Evolutionary conservation across 1,140 invertebrate genomes (phyloP), one percentile per base, ranked within the genome.

Genomic region (Pseudobourletiella spinata): DNA sequence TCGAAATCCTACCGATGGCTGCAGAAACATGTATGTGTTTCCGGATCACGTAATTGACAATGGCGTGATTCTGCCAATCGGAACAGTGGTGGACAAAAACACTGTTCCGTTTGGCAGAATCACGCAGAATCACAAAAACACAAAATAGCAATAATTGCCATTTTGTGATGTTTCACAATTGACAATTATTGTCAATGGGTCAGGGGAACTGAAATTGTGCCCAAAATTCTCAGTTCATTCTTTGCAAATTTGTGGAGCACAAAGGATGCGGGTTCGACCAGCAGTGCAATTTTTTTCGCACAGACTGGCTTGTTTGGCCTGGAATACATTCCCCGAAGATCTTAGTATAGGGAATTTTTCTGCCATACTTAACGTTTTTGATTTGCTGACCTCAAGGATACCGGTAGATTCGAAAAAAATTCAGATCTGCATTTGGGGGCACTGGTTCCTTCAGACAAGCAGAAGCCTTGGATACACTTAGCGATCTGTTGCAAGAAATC

Each of bases 41-140:
- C 62, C 66, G 46, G 67, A 71, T 39, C 55, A 69, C 57, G 56
- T 65, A 18, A 6, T 71, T 11, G 67, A 71, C 54, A 18, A 65
- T 42, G 63, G 63, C 29, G 32, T 54, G 3, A 29, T 26, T 28
- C 26, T 57, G 11, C 15, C n/a, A 35, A 18, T 18, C 15, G 55
- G 55, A 42, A 57, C 55, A 18, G 4, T 15, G 0, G 2, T 57
- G 1, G 14, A 18, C 1, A 57, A 35, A 57, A 35, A 3, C 1
- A 57, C 32, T 0, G 6, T 48, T n/a, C n/a, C n/a, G n/a, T n/a
- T n/a, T n/a, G n/a, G n/a, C n/a, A n/a, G n/a, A n/a, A n/a, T n/a
- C n/a, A n/a, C n/a, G n/a, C n/a, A n/a, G n/a, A n/a, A n/a, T n/a
- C n/a, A n/a, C n/a, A n/a, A n/a, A n/a, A n/a, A 48, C 22, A 8